A percentile compares a stretch with the other conserved stretches of the same genome.
Conservation (phyloP, 2,888 invertebrate genomes). For the Bombylius major region DNA sequence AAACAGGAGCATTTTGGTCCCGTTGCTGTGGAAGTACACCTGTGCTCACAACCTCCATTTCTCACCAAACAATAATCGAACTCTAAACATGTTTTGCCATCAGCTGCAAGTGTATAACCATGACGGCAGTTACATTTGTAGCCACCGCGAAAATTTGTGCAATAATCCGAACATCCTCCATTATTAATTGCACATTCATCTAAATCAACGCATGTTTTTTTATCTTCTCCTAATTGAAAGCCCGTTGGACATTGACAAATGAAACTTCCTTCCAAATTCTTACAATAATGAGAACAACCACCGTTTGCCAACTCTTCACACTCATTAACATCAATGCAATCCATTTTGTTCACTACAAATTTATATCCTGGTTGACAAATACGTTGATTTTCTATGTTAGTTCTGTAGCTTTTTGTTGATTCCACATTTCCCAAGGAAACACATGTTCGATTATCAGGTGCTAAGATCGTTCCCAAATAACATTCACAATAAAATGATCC, state of each 20-base stretch:
- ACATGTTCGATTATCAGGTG: constrained; percentile 33
- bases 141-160: constrained; percentile 40
- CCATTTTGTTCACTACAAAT: constrained; percentile 17
- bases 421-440: constrained; percentile 17
- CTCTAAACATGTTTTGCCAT: constrained; percentile 30
- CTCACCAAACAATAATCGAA: constrained; percentile 32
- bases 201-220: constrained; percentile 32
- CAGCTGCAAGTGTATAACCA: constrained; percentile 25
- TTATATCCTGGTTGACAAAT: constrained; percentile 36
- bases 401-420: constrained; percentile 23
- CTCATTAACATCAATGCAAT: constrained; percentile 19
- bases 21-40: constrained; percentile 25
- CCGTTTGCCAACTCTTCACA: constrained; percentile 24
- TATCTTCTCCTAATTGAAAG: constrained; percentile 31
- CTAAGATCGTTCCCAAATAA: constrained; percentile 31
- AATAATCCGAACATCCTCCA: constrained; percentile 27
- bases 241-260: constrained; percentile 40
- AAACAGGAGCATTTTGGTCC: constrained; percentile 37
- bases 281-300: constrained; percentile 42
- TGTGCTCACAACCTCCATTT: constrained; percentile 45
- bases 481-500: constrained; percentile 43
- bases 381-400: constrained; percentile 38
- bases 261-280: constrained; percentile 41
- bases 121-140: constrained; percentile 39
- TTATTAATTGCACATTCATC: constrained; percentile 38